Conservation (phyloP, 2,113 vertebrate genomes). For the Morone chrysops region DNA sequence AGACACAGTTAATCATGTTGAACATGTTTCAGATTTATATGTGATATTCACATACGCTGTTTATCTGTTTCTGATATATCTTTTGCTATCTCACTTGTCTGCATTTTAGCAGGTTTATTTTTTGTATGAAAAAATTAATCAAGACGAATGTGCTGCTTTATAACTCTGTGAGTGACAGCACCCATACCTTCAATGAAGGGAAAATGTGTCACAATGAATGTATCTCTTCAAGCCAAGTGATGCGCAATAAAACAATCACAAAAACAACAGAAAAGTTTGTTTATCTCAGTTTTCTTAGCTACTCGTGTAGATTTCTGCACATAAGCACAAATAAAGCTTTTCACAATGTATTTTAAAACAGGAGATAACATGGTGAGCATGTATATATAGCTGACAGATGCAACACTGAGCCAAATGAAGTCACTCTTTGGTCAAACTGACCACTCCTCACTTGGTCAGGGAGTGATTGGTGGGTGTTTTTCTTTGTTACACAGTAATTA, state of each 20-base stretch:
- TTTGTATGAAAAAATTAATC: constrained; percentile 4
- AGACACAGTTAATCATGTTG: constrained; percentile 43
- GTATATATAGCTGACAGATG: neutral
- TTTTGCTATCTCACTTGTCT: constrained; percentile 33
- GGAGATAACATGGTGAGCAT: neutral
- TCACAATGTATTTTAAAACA: neutral
- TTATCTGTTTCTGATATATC: neutral
- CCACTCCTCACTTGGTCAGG: neutral
- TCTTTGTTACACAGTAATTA: neutral
- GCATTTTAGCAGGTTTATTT: constrained; percentile 55
- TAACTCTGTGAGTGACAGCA: constrained; percentile 71
- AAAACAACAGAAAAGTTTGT: constrained; percentile 42
- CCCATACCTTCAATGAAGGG: constrained; percentile 70
- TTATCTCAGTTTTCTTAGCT: neutral
- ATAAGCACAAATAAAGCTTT: neutral
- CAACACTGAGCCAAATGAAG: neutral
- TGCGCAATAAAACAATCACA: constrained; percentile 81
- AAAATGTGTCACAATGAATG: constrained; percentile 68
- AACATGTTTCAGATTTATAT: constrained; percentile 47
- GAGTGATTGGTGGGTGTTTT: too few relatives aligned
- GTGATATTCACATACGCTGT: constrained; percentile 40
- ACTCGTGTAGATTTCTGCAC: neutral
- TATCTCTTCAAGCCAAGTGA: constrained; percentile 80
- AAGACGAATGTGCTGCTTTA: constrained; percentile 59
- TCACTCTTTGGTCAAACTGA: neutral